These are phyloP conservation scores for Chelmon rostratus DNA, from an alignment of 2,797 vertebrate species.

Conservation along the genomic window DNA sequence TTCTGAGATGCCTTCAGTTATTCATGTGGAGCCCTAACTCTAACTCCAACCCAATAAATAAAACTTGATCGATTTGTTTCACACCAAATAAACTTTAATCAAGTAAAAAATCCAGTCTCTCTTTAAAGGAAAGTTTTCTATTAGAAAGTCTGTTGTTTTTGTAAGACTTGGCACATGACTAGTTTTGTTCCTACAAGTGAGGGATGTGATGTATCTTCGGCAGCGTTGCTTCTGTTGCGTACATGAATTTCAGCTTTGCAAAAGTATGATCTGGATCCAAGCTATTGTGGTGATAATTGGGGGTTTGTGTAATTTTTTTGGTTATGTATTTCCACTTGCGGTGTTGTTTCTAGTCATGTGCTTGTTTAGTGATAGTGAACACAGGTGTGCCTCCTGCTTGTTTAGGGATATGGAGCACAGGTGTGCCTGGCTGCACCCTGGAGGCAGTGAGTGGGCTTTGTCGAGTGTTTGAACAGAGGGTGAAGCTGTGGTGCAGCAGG, in stretches of 20 bases:
- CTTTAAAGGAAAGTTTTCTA: not conserved
- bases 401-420: conserved; percentile 15
- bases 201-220: no score
- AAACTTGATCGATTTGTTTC: not conserved
- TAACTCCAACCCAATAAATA: not conserved
- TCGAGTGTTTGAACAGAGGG: not conserved
- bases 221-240: not conserved
- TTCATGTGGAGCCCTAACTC: not conserved
- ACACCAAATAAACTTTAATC: not conserved
- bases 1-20: conserved; percentile 1
- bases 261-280: not conserved
- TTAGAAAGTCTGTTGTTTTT: not conserved
- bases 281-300: not conserved
- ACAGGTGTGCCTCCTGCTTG: conserved; percentile 20
- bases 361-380: not conserved
- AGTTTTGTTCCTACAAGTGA: not conserved
- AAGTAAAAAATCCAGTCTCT: not conserved
- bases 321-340: not conserved
- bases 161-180: not conserved
- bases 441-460: not conserved
- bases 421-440: conserved; percentile 20
- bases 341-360: not conserved
- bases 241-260: not conserved
- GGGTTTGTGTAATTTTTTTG: not conserved
- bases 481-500: not conserved